Evolutionary conservation across 2,113 vertebrate species (phyloP).

Genomic region (Indicator indicator): DNA sequence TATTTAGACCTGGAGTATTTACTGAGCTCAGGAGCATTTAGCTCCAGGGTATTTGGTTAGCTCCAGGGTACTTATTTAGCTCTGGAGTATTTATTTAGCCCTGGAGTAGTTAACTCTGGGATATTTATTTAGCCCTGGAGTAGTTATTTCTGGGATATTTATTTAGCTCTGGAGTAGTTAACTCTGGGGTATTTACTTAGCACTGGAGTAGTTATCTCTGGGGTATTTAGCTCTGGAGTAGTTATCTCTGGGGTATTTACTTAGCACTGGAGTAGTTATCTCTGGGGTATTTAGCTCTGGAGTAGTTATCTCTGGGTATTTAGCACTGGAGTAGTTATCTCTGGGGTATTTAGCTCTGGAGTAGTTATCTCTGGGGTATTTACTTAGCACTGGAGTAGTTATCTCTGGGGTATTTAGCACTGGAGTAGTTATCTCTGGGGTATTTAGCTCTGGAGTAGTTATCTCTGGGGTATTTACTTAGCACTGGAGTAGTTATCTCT

Average conservation of each 20-base stretch:
- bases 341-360: background rate
- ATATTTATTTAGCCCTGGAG: background rate
- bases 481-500: background rate
- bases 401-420: too few species aligned
- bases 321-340: too few species aligned
- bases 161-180: background rate
- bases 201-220: too few species aligned
- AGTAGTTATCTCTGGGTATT: background rate
- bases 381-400: background rate
- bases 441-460: background rate
- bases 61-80: background rate
- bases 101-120: too few species aligned
- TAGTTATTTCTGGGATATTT: background rate
- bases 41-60: too few species aligned
- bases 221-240: background rate
- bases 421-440: too few species aligned
- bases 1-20: too few species aligned
- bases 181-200: background rate
- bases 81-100: background rate
- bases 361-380: background rate
- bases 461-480: background rate
- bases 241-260: background rate
- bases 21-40: too few species aligned
- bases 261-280: too few species aligned
- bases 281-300: too few species aligned